phyloP scores from a whole-genome alignment of 2,888 invertebrate genomes.

The Morpho achilles region DNA sequence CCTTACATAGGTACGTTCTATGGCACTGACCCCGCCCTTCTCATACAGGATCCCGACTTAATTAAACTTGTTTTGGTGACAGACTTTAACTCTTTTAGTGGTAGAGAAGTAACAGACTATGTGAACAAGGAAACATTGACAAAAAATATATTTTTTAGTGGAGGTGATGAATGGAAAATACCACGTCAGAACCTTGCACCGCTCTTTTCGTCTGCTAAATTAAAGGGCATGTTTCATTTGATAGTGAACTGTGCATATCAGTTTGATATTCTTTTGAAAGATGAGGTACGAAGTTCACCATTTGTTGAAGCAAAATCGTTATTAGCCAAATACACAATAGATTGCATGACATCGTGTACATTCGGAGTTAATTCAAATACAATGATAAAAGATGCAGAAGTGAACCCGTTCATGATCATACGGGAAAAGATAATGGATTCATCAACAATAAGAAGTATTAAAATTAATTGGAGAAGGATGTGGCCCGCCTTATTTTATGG shows the following conservation, averaged over 20 bases:
- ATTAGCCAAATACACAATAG: constrained; percentile 50
- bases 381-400: constrained; percentile 33
- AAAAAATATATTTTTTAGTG: constrained; percentile 43
- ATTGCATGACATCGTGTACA: constrained; percentile 46
- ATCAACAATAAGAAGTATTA: constrained; percentile 34
- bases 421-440: constrained; percentile 38
- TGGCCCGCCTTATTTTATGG: constrained; percentile 50
- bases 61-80: constrained; percentile 49
- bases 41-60: constrained; percentile 50
- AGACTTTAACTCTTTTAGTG: constrained; percentile 55
- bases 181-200: constrained; percentile 48
- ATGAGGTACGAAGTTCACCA: constrained; percentile 22
- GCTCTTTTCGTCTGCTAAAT: constrained; percentile 54
- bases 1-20: constrained; percentile 51
- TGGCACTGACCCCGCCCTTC: constrained; percentile 51
- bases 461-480: constrained; percentile 34
- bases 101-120: constrained; percentile 47
- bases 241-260: constrained; percentile 34
- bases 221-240: constrained; percentile 59
- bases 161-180: constrained; percentile 40
- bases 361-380: constrained; percentile 53
- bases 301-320: constrained; percentile 38
- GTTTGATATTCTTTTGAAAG: constrained; percentile 16
- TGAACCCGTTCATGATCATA: constrained; percentile 40
- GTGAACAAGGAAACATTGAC: constrained; percentile 41